A percentile compares a stretch with the other conserved stretches of the same genome.
Evolutionary conservation across 2,113 vertebrate genomes (phyloP).

Genomic region (Pungitius pungitius): DNA sequence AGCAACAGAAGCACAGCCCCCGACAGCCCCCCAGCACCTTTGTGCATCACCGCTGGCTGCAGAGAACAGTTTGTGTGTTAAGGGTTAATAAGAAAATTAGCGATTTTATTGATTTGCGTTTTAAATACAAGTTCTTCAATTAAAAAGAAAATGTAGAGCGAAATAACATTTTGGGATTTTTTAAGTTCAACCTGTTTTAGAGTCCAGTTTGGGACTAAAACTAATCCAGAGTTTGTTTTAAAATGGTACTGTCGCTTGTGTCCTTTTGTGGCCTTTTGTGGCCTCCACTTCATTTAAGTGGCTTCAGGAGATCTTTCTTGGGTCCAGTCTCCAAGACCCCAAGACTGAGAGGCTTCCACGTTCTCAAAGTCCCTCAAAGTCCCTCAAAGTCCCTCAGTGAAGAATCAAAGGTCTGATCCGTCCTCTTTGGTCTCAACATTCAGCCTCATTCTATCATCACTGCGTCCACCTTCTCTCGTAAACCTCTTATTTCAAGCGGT

Average conservation of each 20-base stretch:
- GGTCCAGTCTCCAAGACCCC: too few relatives aligned
- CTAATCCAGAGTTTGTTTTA: background rate
- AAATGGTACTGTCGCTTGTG: background rate
- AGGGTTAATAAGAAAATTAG: too few relatives aligned
- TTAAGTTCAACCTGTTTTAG: background rate
- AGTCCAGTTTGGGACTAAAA: background rate
- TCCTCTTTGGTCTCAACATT: too few relatives aligned
- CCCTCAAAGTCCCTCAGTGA: background rate
- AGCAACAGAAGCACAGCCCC: conserved; percentile 49
- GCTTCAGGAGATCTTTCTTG: background rate
- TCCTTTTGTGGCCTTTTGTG: background rate
- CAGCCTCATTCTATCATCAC: too few relatives aligned
- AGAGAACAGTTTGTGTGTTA: too few relatives aligned
- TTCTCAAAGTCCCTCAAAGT: too few relatives aligned
- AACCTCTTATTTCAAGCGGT: too few relatives aligned
- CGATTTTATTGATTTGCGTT: too few relatives aligned
- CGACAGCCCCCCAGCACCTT: background rate
- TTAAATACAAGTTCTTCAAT: too few relatives aligned
- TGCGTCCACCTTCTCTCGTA: too few relatives aligned
- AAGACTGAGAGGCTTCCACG: background rate
- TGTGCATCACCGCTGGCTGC: background rate
- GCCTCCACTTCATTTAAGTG: background rate
- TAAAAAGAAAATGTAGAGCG: too few relatives aligned
- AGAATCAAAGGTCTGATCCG: too few relatives aligned
- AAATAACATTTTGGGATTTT: background rate